Evolutionary conservation across 2,888 invertebrate species (phyloP), one percentile per base, ranked within the genome.

Genomic region (Yponomeuta plumbellus): DNA sequence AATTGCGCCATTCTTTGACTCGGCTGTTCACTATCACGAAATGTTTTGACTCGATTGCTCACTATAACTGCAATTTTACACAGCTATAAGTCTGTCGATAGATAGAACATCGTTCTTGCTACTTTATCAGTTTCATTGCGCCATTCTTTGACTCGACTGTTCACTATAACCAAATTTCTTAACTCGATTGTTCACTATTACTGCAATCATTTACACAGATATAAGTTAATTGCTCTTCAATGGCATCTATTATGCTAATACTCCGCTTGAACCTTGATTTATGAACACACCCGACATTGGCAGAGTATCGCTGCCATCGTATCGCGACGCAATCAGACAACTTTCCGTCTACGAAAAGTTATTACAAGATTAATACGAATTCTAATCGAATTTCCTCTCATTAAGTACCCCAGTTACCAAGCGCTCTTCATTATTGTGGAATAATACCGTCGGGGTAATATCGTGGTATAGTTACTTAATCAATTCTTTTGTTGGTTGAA

Each of bases 301-400:
- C 58, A 11, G 22, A 11, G 13, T 21, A 59, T 23, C 34, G 23
- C 20, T 59, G 59, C 11, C 26, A 62, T 40, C 63, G 44, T 63
- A 63, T 77, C 80, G 71, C 64, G 61, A 65, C 69, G 76, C 77
- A 85, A 85, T 85, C 82, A 86, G 78, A 71, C 74, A 85, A 88
- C 79, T 86, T 89, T 81, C 77, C 80, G 80, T 75, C 74, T 69
- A 70, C 79, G 72, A 75, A 52, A 52, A 83, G 74, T 84, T 86
- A 86, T 86, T 85, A 84, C 81, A 81, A 87, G 87, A 89, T 88
- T 89, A 88, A 89, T 88, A 85, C 82, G 85, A 87, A 88, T 89
- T 89, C 86, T 91, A 91, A 91, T 91, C 87, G 85, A 91, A 84
- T 89, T 90, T 90, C 85, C 84, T 89, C 89, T 91, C 88, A 91